Evolutionary conservation across 2,888 invertebrate species (phyloP).

Genomic region (Drosophila subsilvestris): DNA sequence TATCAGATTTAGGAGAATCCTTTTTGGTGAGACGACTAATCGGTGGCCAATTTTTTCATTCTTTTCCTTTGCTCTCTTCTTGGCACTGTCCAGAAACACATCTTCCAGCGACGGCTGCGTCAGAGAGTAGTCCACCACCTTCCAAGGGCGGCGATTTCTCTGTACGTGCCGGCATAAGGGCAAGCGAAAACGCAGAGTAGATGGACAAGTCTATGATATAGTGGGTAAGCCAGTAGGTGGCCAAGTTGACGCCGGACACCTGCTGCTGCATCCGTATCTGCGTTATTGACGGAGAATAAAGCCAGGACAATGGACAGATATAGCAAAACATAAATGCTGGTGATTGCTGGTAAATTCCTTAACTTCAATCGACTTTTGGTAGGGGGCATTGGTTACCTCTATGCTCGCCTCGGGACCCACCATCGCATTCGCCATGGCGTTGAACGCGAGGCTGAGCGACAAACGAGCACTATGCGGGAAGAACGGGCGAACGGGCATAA

Average conservation of each 20-base stretch:
- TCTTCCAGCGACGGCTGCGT: conserved; percentile 14
- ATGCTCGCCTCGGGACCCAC: conserved; percentile 34
- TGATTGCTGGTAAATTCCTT: no score
- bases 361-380: conserved; percentile 82
- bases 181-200: background rate
- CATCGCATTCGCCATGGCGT: conserved; percentile 25
- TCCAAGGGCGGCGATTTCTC: conserved; percentile 2
- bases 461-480: conserved; percentile 24
- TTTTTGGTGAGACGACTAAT: no score
- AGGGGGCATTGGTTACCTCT: conserved; percentile 87
- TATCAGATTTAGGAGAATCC: no score
- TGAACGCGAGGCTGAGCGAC: conserved; percentile 29
- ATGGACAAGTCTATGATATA: conserved; percentile 84
- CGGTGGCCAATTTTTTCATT: no score
- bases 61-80: background rate
- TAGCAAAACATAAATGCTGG: conserved; percentile 84
- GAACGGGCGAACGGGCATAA: background rate
- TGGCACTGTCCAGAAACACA: conserved; percentile 17
- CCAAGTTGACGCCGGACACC: conserved; percentile 88
- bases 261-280: conserved; percentile 89
- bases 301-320: background rate
- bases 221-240: conserved; percentile 88
- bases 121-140: conserved; percentile 12
- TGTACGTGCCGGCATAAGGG: conserved; percentile 6
- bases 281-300: conserved; percentile 86